Conservation (phyloP, 2,113 vertebrate species). For the Osmerus mordax region DNA sequence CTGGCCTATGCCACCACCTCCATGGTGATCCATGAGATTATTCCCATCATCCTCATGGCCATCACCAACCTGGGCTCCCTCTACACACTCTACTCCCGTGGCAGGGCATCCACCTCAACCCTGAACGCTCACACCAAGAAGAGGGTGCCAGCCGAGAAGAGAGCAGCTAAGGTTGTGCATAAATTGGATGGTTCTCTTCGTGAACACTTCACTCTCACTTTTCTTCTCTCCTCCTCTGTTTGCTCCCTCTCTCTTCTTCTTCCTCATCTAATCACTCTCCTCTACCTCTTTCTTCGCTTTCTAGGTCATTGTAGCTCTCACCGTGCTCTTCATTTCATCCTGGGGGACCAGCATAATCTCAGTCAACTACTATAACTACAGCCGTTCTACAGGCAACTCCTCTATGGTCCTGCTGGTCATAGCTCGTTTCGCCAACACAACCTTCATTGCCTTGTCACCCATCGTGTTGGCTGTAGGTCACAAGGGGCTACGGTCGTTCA, state of each 20-base stretch:
- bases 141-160: constrained; percentile 68
- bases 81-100: constrained; percentile 66
- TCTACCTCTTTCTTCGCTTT: constrained; percentile 2
- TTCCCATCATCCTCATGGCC: constrained; percentile 74
- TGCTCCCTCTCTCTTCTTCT: background rate
- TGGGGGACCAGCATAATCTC: constrained; percentile 76
- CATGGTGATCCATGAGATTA: constrained; percentile 72
- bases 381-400: constrained; percentile 38
- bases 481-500: constrained; percentile 60
- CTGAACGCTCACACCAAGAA: constrained; percentile 45
- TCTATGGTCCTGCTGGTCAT: constrained; percentile 63
- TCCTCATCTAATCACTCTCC: background rate
- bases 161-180: constrained; percentile 62
- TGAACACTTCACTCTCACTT: too few species aligned
- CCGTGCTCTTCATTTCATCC: constrained; percentile 70
- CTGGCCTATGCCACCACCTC: constrained; percentile 72
- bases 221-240: too few species aligned
- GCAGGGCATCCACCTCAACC: constrained; percentile 32
- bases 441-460: constrained; percentile 73
- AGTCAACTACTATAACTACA: constrained; percentile 77
- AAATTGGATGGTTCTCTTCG: too few species aligned
- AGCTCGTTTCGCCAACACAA: constrained; percentile 70
- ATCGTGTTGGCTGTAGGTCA: constrained; percentile 69
- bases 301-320: constrained; percentile 73
- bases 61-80: constrained; percentile 73